Evolutionary conservation across 1,140 invertebrate species (phyloP).

Genomic region (Rhagoletis zephyria): DNA sequence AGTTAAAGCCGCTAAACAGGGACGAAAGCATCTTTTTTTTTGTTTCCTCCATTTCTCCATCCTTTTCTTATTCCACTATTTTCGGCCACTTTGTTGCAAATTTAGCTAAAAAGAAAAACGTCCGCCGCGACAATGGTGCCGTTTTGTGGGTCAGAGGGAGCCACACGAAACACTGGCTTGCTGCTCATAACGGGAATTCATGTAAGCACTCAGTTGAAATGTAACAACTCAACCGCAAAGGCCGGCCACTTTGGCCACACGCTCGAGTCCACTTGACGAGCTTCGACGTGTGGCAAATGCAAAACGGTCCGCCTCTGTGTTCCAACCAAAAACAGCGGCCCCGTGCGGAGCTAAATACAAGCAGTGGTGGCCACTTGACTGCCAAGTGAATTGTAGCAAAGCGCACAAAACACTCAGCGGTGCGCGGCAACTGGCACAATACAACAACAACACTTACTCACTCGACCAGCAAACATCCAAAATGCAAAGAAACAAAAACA

Average conservation of each 20-base stretch:
- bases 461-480: constrained; percentile 5
- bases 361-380: constrained; percentile 14
- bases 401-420: constrained; percentile 44
- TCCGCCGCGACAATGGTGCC: background rate
- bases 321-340: background rate
- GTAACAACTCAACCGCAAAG: constrained; percentile 50
- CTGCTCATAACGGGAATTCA: background rate
- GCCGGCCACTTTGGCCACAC: constrained; percentile 48
- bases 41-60: background rate
- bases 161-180: background rate
- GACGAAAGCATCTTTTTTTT: background rate
- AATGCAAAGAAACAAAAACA: background rate
- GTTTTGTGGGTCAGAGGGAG: background rate
- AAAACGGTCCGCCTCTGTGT: background rate
- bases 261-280: constrained; percentile 39
- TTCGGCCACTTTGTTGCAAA: background rate
- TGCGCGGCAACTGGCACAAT: constrained; percentile 2
- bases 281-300: constrained; percentile 12
- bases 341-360: background rate
- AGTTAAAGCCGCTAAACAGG: background rate
- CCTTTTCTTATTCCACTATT: background rate
- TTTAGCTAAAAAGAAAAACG: constrained; percentile 22
- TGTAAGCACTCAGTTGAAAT: constrained; percentile 37
- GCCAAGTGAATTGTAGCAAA: constrained; percentile 34
- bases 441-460: background rate